Evolutionary conservation across 2,888 invertebrate species (phyloP).

Genomic region (Dryococelus australis): DNA sequence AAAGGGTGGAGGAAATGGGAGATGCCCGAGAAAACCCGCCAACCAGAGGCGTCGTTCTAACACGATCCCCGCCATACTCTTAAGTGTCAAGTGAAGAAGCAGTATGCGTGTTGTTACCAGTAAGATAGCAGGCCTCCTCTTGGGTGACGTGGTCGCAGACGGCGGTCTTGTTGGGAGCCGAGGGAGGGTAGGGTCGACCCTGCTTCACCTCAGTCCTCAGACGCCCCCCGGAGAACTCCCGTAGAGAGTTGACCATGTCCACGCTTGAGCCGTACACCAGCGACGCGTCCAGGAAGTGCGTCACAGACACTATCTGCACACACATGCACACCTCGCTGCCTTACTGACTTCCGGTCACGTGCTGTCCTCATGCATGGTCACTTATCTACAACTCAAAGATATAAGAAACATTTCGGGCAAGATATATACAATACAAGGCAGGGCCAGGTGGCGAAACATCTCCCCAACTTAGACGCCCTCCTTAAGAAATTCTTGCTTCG

Average conservation of each 20-base stretch:
- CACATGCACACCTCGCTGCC: conserved; percentile 67
- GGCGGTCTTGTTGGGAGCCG: conserved; percentile 70
- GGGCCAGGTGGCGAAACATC: no score
- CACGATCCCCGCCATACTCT: no score
- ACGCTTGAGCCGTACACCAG: conserved; percentile 80
- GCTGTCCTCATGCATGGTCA: conserved; percentile 52
- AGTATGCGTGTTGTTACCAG: conserved; percentile 62
- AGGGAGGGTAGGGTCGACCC: conserved; percentile 76
- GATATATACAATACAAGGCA: no score
- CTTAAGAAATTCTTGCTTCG: no score
- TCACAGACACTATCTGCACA: conserved; percentile 69
- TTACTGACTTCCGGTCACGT: conserved; percentile 68
- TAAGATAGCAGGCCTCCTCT: conserved; percentile 77
- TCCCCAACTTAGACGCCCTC: no score
- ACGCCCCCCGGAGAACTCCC: conserved; percentile 73
- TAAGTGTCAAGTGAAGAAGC: no score
- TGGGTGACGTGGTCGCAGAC: conserved; percentile 70
- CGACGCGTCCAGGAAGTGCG: conserved; percentile 79
- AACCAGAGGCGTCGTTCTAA: no score
- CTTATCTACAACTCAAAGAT: neutral
- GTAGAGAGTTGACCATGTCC: conserved; percentile 69
- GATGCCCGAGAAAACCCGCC: no score
- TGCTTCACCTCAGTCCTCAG: conserved; percentile 68
- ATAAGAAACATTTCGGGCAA: no score
- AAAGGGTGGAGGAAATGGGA: no score